phyloP scores from a whole-genome alignment of 2,797 vertebrate genomes.

The Margarornis squamiger region DNA sequence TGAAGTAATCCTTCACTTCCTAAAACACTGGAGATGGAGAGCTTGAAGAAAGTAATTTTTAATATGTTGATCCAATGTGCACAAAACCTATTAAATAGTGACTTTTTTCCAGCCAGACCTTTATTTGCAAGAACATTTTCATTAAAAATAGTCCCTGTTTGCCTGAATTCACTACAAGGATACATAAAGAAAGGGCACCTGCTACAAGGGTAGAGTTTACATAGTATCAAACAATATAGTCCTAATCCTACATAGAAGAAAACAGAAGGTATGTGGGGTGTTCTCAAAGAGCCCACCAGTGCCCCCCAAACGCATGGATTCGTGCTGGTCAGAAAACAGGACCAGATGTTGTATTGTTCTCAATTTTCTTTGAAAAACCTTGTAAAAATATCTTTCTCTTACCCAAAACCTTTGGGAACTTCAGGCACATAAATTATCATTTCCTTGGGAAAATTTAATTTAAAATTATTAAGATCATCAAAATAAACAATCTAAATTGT shows the following conservation, averaged over 20 bases:
- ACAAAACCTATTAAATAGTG: neutral
- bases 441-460: neutral
- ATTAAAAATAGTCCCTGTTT: neutral
- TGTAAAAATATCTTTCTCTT: neutral
- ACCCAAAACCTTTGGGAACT: neutral
- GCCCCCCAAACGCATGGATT: neutral
- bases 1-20: neutral
- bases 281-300: neutral
- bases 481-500: neutral
- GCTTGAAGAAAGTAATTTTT: neutral
- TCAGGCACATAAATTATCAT: neutral
- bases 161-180: neutral
- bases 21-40: neutral
- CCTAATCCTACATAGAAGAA: neutral
- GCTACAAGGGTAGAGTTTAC: neutral
- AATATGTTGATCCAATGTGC: neutral
- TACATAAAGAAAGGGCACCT: neutral
- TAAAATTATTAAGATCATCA: neutral
- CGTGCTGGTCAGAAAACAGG: neutral
- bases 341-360: accelerated
- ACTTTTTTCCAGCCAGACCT: neutral
- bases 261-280: neutral
- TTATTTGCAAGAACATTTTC: neutral
- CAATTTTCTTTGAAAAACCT: neutral
- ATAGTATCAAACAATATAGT: neutral